Base-by-base conservation (phyloP, 2,113 vertebrate genomes). In the Gasterosteus nipponicus region DNA sequence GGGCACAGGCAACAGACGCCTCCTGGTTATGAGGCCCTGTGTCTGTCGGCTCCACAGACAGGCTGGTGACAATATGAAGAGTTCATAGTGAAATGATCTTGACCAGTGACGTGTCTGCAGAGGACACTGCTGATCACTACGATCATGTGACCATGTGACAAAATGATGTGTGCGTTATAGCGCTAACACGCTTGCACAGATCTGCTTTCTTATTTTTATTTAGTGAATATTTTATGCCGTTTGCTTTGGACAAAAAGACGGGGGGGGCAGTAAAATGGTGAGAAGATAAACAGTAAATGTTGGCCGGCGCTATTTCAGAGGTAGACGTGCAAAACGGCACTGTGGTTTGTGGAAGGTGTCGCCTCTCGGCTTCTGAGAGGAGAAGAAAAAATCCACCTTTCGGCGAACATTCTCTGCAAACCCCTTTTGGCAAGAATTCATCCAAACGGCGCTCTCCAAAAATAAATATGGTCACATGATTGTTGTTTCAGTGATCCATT, bases 391-490 rank as follows among this genome's bases (percentile, higher is more conserved):
- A 82, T 82, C 65, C 82, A 86, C 78, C 69, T 77, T 83, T 69
- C 86, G 87, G 85, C 82, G 70, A 69, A 29, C 29, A 10, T 61
- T 42, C 72, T 82, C 74, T 72, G 75, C 73, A 83, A 80, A 73
- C 66, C 81, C 89, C 33, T 26, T 33, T 80, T 83, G 85, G 82
- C 84, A 86, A 77, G 57, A 88, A 89, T 82, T 82, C 66, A 56
- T 88, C 68, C 62, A 80, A 89, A 83, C 59, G 64, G 70, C 26
- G 71, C 70, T 73, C 65, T 76, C 63, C 73, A 76, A 87, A 82
- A 85, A 33, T 86, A 78, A 89, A 83, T 79, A 80, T 57, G 85
- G 73, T 89, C 76, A 81, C 84, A 77, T 83, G 85, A 85, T 75
- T 86, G 83, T 86, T 90, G 85, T 90, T 86, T 82, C 12, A 26